phyloP scores from a whole-genome alignment of 2,888 invertebrate genomes.

The Sarcophaga rosellei region DNA sequence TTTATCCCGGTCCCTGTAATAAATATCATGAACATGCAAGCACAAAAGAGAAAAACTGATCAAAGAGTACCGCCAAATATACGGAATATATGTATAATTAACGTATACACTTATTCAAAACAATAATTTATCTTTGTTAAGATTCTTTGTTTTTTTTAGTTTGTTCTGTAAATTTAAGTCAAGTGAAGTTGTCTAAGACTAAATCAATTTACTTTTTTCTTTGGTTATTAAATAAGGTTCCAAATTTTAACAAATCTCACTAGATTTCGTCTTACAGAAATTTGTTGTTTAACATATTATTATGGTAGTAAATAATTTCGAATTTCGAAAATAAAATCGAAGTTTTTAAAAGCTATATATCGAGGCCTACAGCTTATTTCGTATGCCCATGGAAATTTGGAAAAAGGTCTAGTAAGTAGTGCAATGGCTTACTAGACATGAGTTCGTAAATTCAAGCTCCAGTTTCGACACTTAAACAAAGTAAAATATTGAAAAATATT shows the following conservation, averaged over 20 bases:
- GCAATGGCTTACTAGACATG: no score
- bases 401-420: no score
- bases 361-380: no score
- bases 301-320: no score
- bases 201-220: no score
- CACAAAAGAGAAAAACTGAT: slow-evolving; percentile 76
- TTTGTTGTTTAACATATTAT: no score
- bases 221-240: neutral
- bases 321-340: slow-evolving; percentile 46
- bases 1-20: slow-evolving; percentile 82
- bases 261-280: neutral
- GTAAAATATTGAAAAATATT: no score
- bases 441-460: rapidly evolving
- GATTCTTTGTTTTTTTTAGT: neutral
- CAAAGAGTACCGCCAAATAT: slow-evolving; percentile 50
- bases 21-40: slow-evolving; percentile 82
- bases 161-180: no score
- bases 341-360: neutral
- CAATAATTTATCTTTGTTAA: slow-evolving; percentile 23
- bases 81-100: neutral
- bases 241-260: neutral
- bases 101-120: slow-evolving; percentile 48
- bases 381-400: no score
- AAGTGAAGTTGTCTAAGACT: no score
- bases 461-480: no score